Evolutionary conservation across 2,113 vertebrate species (phyloP).

Genomic region (Sander vitreus): DNA sequence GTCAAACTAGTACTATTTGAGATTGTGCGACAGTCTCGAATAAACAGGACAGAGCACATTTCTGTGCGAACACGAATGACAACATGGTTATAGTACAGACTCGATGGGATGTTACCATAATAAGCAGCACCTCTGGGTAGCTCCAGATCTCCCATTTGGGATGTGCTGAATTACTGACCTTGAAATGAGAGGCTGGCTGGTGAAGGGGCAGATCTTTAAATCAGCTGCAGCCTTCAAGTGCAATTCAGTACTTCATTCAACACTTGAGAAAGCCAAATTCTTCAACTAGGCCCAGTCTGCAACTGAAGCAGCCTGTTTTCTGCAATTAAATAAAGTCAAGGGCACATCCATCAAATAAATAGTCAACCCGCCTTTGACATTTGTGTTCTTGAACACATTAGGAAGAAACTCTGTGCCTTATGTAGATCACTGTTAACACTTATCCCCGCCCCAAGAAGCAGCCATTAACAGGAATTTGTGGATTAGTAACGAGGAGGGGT

Average conservation of each 20-base stretch:
- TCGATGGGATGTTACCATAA: slow-evolving; percentile 52
- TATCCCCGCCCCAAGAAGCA: neutral
- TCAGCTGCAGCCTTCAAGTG: neutral
- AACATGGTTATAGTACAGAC: slow-evolving; percentile 44
- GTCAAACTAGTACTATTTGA: neutral
- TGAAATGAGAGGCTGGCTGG: slow-evolving; percentile 22
- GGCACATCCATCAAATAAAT: neutral
- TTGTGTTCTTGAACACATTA: neutral
- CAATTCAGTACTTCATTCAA: neutral
- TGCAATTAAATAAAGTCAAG: neutral
- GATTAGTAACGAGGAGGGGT: neutral
- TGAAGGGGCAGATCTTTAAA: slow-evolving; percentile 8
- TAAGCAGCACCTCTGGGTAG: slow-evolving; percentile 54
- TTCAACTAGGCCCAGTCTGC: neutral
- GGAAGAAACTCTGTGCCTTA: neutral
- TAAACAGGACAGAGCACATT: slow-evolving; percentile 12
- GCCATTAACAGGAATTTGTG: neutral
- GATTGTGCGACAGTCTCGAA: neutral
- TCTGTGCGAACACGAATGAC: slow-evolving; percentile 37
- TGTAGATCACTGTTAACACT: neutral
- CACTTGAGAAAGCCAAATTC: neutral
- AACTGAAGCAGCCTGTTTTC: neutral
- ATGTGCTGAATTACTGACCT: slow-evolving; percentile 57
- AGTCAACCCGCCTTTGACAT: neutral
- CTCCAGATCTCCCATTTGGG: slow-evolving; percentile 23